A percentile compares a stretch with the other conserved stretches of the same genome.
Conservation (phyloP, 2,113 vertebrate genomes). For the Uropsilus gracilis region DNA sequence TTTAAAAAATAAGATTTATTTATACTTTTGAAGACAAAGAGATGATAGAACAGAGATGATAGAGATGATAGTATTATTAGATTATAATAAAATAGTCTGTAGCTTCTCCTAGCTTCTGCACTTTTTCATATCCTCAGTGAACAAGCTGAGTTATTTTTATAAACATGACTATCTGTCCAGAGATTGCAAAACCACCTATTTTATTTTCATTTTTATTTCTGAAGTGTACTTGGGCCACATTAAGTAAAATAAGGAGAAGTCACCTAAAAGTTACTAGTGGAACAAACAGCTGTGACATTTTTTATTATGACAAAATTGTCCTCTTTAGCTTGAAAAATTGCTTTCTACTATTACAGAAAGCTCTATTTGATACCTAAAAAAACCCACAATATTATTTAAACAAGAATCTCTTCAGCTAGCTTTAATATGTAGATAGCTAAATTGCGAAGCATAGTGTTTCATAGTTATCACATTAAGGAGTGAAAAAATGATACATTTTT, state of each 20-base stretch:
- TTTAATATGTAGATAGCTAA: constrained; percentile 6
- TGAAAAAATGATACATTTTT: constrained; percentile 32
- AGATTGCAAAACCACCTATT: not conserved
- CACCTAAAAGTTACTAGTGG: not conserved
- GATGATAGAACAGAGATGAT: fast-evolving
- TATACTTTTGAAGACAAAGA: not conserved
- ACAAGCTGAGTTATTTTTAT: not conserved
- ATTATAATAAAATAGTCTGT: not conserved
- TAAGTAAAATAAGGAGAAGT: not conserved
- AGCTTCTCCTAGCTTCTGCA: not conserved
- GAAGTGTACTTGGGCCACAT: not conserved
- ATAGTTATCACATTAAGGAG: constrained; percentile 30
- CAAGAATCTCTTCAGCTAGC: not conserved
- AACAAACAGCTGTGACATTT: not conserved
- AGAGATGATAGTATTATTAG: not conserved
- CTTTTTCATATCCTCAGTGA: not conserved
- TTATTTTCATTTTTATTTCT: not conserved
- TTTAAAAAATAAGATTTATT: not conserved
- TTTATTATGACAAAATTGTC: constrained; percentile 26
- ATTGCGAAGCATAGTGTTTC: constrained; percentile 39
- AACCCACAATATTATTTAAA: not conserved
- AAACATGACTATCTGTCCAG: not conserved
- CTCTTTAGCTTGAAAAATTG: constrained; percentile 1
- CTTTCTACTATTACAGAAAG: not conserved
- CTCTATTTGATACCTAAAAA: constrained; percentile 6